Conservation (phyloP, 1,140 invertebrate species). For the Diplogasteroides magnus region DNA sequence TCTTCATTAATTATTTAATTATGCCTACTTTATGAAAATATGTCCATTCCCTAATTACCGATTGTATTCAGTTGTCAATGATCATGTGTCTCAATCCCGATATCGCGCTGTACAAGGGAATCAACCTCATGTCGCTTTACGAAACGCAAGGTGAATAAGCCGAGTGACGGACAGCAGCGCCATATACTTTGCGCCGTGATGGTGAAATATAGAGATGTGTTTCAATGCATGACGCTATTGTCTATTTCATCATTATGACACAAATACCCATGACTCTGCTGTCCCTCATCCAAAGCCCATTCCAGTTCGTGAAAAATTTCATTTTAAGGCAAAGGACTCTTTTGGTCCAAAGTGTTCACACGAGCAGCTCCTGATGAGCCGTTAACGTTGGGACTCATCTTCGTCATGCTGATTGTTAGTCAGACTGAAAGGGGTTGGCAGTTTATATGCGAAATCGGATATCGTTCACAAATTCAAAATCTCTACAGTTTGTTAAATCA, state of each 20-base stretch:
- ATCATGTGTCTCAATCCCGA: conserved; percentile 45
- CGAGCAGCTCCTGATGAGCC: conserved; percentile 37
- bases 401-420: conserved; percentile 63
- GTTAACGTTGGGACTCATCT: conserved; percentile 36
- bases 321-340: conserved; percentile 35
- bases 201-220: too few species aligned
- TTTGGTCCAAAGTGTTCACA: conserved; percentile 31
- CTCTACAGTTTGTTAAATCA: not conserved
- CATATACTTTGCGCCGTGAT: not conserved
- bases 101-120: conserved; percentile 38
- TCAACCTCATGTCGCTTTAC: conserved; percentile 36
- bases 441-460: not conserved
- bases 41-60: not conserved
- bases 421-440: not conserved
- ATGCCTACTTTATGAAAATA: too few species aligned
- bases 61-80: conserved; percentile 11
- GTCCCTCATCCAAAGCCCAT: not conserved
- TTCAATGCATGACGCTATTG: not conserved
- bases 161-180: not conserved
- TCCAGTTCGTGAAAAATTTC: too few species aligned
- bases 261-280: not conserved
- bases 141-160: conserved; percentile 35
- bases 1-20: too few species aligned
- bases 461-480: too few species aligned
- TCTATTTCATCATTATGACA: not conserved